Base-by-base conservation (phyloP, 2,888 invertebrate genomes). In the Drosophila neutralis region DNA sequence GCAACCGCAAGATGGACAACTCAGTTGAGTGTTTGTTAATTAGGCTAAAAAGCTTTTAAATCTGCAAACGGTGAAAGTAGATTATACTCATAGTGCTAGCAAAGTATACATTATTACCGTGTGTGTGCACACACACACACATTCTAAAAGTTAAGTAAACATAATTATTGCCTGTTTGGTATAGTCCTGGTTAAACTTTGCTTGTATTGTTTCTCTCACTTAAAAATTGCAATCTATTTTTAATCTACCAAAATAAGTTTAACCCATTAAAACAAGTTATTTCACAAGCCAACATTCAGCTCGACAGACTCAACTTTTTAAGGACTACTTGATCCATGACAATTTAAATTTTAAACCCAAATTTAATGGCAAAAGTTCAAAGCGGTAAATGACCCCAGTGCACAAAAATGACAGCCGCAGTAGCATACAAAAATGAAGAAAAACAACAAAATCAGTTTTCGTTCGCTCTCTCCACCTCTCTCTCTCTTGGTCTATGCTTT, bases 331-430 rank as follows among this genome's bases (percentile, higher is more conserved):
- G 60, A 70, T 66, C 65, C 53, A 35, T 33, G 40, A 33, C 57
- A 42, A 52, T 54, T 67, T 64, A 45, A 78, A 75, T 49, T 65
- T 68, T 49, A 57, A 65, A 45, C 54, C 54, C 64, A 69, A 76
- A 76, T 84, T 84, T 76, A 87, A 80, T 24, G 45, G 49, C 61
- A 54, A 73, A 72, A 75, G 74, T 84, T 87, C 78, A 68, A 56
- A 68, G 86, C 86, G 85, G 88, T 86, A 88, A 88, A 83, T 86
- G 85, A 86, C 88, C 85, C 70, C 85, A 69, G 69, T 85, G 82
- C 74, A 76, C 57, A 66, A 74, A 79, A 83, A 56, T 82, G 82
- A 82, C 75, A 83, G 86, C 76, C 74, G 85, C 85, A 83, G 82
- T 72, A 77, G 56, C 77, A 83, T 57, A 72, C 67, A 61, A 71